Evolutionary conservation across 2,797 vertebrate species (phyloP), one percentile per base, ranked within the genome.

Genomic region (Nyctibius grandis): DNA sequence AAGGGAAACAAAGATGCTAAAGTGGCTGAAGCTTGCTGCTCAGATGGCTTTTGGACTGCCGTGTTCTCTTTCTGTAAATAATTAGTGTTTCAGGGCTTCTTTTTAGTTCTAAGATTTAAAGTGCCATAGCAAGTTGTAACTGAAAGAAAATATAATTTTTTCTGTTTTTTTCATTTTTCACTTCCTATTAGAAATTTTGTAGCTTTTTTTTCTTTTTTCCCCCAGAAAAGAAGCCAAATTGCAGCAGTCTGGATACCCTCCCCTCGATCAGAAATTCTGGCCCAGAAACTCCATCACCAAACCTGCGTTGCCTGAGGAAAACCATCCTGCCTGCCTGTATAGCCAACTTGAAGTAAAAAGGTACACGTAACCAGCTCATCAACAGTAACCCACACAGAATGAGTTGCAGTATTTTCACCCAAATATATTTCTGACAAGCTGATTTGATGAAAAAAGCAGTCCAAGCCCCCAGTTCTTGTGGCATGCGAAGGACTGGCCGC

Each of bases 281-380:
- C 29, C n/a, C 28, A 40, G 50, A 79, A 23, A 42, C 20, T 65
- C n/a, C 25, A 20, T 6, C 50, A 45, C 17, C n/a, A 91, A 78
- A 67, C 19, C 5, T 57, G 5, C 34, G 12, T 6, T 1, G 1
- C 56, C 34, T 15, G 26, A 83, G 42, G 59, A 90, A n/a, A 82
- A 48, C 29, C 2, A 1, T 72, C 63, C 44, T 0, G 0, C 42
- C 31, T 57, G 33, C 29, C 45, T 1, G 0, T 54, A 9, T 5
- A 68, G 42, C 36, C 73, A 33, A 51, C 61, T 68, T 11, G 15
- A 4, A 6, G 14, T 26, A 83, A 19, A 89, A 89, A 65, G 28
- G 28, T 82, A 33, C 3, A 1, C 1, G 0, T 19, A 79, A 53
- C 17, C 45, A n/a, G 19, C 42, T 38, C 34, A 45, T 38, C 45